Evolutionary conservation across 2,113 vertebrate species (phyloP).

Genomic region (Galbula dea): DNA sequence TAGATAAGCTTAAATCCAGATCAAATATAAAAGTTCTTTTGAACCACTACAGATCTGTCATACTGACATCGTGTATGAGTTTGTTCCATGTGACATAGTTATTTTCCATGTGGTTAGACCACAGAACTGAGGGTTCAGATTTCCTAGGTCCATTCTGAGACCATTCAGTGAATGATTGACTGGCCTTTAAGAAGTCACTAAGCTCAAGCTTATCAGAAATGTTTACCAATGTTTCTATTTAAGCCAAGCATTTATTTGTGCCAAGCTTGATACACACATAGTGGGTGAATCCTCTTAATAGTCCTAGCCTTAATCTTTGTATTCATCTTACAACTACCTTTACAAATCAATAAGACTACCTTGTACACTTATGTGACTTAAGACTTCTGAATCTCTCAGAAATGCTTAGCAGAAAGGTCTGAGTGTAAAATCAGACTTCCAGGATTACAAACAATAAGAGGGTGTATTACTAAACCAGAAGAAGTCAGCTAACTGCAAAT

Average conservation of each 20-base stretch:
- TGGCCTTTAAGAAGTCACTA: neutral
- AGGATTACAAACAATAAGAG: neutral
- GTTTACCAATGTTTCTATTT: neutral
- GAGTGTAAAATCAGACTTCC: neutral
- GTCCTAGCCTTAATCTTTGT: neutral
- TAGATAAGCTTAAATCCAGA: conserved; percentile 50
- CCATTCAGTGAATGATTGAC: neutral
- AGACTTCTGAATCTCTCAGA: neutral
- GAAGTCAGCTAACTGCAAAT: neutral
- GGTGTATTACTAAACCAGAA: neutral
- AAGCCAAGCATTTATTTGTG: neutral
- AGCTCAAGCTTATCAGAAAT: neutral
- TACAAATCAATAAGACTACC: neutral
- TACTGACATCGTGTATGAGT: conserved; percentile 33
- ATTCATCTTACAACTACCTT: neutral
- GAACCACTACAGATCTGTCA: neutral
- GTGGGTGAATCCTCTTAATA: neutral
- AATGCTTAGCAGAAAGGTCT: neutral
- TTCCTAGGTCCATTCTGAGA: neutral
- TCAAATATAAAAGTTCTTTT: conserved; percentile 49
- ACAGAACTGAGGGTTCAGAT: neutral
- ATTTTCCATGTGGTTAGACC: neutral
- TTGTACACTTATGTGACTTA: neutral
- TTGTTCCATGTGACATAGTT: neutral
- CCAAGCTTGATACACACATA: neutral